Percentiles rank a stretch among this genome's conserved stretches.
These are phyloP conservation scores for Cancer borealis DNA, from an alignment of 2,888 invertebrate species.

Conservation along the genomic window DNA sequence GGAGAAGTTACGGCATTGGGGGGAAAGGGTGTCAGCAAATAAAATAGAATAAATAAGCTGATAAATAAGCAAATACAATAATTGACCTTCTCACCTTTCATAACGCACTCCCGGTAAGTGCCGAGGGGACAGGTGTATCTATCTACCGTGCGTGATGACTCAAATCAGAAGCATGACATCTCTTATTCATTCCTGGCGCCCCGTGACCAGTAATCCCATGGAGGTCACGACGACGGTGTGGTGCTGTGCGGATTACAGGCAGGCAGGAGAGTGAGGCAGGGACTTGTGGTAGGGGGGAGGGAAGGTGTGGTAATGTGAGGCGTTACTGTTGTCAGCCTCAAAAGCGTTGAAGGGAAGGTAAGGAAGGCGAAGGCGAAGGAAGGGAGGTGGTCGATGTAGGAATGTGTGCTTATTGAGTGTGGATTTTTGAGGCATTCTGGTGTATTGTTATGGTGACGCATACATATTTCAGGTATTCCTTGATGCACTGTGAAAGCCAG, in stretches of 20 bases:
- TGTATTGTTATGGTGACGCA: not conserved
- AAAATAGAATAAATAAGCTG: too few species aligned
- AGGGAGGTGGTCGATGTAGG: not conserved
- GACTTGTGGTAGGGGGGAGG: not conserved
- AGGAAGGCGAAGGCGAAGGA: too few species aligned
- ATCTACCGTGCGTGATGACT: not conserved
- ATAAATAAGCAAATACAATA: too few species aligned
- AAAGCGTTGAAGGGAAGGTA: too few species aligned
- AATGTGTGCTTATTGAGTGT: not conserved
- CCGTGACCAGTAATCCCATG: not conserved
- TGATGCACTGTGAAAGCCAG: not conserved
- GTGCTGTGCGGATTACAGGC: not conserved
- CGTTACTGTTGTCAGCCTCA: not conserved
- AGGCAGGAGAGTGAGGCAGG: not conserved
- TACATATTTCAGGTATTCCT: not conserved
- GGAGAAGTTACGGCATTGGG: too few species aligned
- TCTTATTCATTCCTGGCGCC: constrained; percentile 20
- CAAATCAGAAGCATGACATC: not conserved
- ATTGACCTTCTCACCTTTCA: too few species aligned
- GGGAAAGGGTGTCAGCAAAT: too few species aligned
- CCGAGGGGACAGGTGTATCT: too few species aligned
- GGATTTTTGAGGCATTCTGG: not conserved
- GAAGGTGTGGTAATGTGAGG: not conserved
- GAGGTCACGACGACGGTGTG: not conserved
- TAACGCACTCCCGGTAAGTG: too few species aligned